Percentiles rank a stretch among this genome's conserved stretches.
Conservation (phyloP, 2,113 vertebrate species). For the Callorhinus ursinus region DNA sequence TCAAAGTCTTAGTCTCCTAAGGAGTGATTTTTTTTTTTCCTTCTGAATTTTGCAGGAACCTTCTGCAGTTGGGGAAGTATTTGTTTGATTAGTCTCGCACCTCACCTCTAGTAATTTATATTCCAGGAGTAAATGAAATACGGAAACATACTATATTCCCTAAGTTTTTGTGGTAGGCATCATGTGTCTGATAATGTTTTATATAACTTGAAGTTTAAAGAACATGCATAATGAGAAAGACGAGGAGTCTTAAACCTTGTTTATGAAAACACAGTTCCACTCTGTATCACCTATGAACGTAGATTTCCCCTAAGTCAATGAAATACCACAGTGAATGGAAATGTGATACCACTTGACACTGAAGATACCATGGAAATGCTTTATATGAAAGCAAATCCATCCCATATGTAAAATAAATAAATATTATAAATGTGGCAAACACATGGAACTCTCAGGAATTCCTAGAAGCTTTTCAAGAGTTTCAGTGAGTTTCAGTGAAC, state of each 20-base stretch:
- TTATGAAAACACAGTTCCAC: neutral
- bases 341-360: neutral
- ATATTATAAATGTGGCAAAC: neutral
- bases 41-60: neutral
- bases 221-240: neutral
- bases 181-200: neutral
- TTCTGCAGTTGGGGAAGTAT: neutral
- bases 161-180: neutral
- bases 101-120: neutral
- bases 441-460: neutral
- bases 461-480: neutral
- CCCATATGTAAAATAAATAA: neutral
- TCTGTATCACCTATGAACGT: neutral
- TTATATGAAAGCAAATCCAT: neutral
- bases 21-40: neutral
- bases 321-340: neutral
- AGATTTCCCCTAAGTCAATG: neutral
- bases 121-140: conserved; percentile 13
- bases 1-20: neutral
- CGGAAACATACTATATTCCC: neutral
- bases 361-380: neutral
- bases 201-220: neutral
- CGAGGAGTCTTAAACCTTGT: neutral
- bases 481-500: neutral
- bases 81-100: neutral